Evolutionary conservation across 2,797 vertebrate species (phyloP), one percentile per base, ranked within the genome.

Genomic region (Craterocephalus amniculus): DNA sequence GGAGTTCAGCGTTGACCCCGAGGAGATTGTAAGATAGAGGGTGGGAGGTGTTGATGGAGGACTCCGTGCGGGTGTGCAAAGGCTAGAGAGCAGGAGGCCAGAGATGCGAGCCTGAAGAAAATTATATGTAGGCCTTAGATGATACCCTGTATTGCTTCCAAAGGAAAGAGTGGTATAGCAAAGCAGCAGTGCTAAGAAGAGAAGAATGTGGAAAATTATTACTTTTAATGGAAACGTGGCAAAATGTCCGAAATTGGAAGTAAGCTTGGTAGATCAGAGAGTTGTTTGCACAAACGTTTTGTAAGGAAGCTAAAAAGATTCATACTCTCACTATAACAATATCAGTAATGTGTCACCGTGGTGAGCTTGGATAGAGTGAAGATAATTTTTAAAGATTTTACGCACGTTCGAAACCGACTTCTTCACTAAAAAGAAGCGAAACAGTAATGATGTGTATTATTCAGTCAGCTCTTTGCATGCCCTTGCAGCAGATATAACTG

Each of bases 1-100:
- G 79, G 80, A 80, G 68, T 49, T 6, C 40, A 66, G 71, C 11
- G 60, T 64, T 83, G 87, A 86, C 85, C 69, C 79, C 13, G 54
- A 70, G 66, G 60, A 75, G 71, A 60, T 38, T 38, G 68, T 58
- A 77, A 71, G 65, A 70, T 58, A 8, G 67, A 62, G 52, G 67
- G 69, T 62, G 36, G 66, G 43, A 64, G 32, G 68, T 4, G 32
- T 38, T 62, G 70, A 22, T 73, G 58, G 49, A 65, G 36, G 75
- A 78, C 72, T 67, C 75, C 58, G 72, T 58, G 70, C 71, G 66
- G 67, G 36, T 64, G 67, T 69, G 59, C 36, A 10, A 63, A 73
- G 54, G 72, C 64, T 67, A 22, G 14, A 38, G 56, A 70, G 27
- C 54, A 55, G 32, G 54, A 58, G 67, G 20, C 60, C 70, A 58